These are phyloP conservation scores for Sebastes taczanowskii DNA, from an alignment of 2,797 vertebrate genomes.

Conservation along the genomic window DNA sequence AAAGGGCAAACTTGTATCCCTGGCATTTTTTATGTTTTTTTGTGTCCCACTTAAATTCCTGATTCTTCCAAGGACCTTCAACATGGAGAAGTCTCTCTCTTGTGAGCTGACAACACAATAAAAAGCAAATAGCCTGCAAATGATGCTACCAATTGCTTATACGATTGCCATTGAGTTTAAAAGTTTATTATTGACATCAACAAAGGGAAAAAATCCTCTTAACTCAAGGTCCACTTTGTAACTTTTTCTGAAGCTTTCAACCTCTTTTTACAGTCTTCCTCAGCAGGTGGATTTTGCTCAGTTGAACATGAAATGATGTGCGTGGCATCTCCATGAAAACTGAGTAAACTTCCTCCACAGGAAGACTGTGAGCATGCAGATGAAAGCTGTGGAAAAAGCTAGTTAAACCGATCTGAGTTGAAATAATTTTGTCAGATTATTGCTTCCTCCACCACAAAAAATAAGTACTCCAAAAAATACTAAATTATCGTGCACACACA, in stretches of 20 bases:
- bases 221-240: not conserved
- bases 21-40: not conserved
- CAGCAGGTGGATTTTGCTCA: not conserved
- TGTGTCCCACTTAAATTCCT: not conserved
- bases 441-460: not conserved
- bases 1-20: not conserved
- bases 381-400: not conserved
- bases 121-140: not conserved
- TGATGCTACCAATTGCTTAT: not conserved
- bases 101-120: not conserved
- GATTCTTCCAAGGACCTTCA: not conserved
- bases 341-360: not conserved
- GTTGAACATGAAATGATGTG: not conserved
- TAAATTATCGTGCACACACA: not conserved
- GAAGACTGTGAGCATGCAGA: not conserved
- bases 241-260: not conserved
- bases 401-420: not conserved
- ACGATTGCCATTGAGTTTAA: not conserved
- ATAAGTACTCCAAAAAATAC: not conserved
- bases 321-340: not conserved
- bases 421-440: not conserved
- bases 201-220: not conserved
- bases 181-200: not conserved
- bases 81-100: not conserved
- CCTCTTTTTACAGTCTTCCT: not conserved